Conservation (phyloP, 2,797 vertebrate genomes). For the Ataeniobius toweri region DNA sequence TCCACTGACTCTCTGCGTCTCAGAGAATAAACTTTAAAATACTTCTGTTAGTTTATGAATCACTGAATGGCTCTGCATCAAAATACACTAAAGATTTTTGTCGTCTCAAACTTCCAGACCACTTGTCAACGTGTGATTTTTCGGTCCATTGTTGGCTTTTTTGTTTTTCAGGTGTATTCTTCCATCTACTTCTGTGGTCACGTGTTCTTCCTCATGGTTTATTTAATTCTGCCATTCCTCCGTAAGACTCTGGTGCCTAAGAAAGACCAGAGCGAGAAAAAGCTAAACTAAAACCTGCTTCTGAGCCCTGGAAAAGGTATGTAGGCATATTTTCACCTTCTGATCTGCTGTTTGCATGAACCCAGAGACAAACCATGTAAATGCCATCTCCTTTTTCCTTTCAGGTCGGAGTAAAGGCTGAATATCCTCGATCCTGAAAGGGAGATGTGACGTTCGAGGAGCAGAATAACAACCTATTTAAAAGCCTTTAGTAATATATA, state of each 20-base stretch:
- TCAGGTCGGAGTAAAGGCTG: constrained; percentile 65
- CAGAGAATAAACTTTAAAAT: too few species aligned
- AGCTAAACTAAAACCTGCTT: constrained; percentile 73
- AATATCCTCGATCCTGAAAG: constrained; percentile 67
- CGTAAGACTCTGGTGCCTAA: constrained; percentile 88
- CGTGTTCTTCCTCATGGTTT: constrained; percentile 84
- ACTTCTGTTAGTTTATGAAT: too few species aligned
- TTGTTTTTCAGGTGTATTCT: constrained; percentile 87
- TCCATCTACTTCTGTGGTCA: constrained; percentile 94
- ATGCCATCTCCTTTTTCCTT: constrained; percentile 19
- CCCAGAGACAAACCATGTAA: neutral
- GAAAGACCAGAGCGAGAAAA: constrained; percentile 75
- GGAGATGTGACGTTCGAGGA: constrained; percentile 78
- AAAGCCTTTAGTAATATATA: constrained; percentile 81
- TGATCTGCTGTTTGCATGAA: neutral
- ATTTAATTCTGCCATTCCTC: constrained; percentile 86
- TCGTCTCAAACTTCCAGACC: too few species aligned
- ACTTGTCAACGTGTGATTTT: neutral
- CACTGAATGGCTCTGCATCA: too few species aligned
- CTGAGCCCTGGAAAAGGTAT: constrained; percentile 55
- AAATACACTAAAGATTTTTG: too few species aligned
- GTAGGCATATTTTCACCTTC: neutral
- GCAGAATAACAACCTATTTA: constrained; percentile 78
- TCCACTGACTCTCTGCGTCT: too few species aligned
- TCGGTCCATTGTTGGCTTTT: neutral